Conservation (phyloP, 2,888 invertebrate species). For the Xanthia icteritia region DNA sequence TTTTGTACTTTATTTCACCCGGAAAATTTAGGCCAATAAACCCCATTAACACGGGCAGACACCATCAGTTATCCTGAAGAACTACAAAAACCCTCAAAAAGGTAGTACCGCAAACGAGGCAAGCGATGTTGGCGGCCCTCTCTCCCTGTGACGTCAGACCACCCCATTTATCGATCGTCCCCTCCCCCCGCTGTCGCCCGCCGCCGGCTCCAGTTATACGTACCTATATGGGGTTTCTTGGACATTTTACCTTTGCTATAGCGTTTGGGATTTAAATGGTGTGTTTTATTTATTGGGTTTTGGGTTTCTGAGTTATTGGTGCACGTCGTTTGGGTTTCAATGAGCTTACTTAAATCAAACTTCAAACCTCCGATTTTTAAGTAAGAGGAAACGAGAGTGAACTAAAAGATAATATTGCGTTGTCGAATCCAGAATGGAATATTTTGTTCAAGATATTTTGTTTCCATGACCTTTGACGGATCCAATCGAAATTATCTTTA, state of each 20-base stretch:
- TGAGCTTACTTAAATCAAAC: not conserved
- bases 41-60: slow-evolving; percentile 26
- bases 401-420: not conserved
- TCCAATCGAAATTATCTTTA: slow-evolving; percentile 2
- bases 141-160: slow-evolving; percentile 83
- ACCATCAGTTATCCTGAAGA: slow-evolving; percentile 53
- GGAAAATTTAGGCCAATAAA: slow-evolving; percentile 21
- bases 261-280: slow-evolving; percentile 42
- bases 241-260: slow-evolving; percentile 72
- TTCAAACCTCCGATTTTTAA: not conserved
- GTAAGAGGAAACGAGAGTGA: not conserved
- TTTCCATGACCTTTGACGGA: slow-evolving; percentile 6
- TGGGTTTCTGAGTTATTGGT: slow-evolving; percentile 7
- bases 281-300: slow-evolving; percentile 42
- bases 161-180: slow-evolving; percentile 83
- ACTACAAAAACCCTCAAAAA: slow-evolving; percentile 56
- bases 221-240: slow-evolving; percentile 76
- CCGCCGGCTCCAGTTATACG: slow-evolving; percentile 69
- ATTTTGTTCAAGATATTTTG: not conserved
- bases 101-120: slow-evolving; percentile 65
- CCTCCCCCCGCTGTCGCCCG: slow-evolving; percentile 67
- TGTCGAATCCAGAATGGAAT: not conserved
- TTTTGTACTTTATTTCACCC: not conserved
- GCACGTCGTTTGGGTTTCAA: slow-evolving; percentile 11
- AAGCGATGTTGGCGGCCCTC: slow-evolving; percentile 62